A percentile compares a stretch with the other conserved stretches of the same genome.
Conservation (phyloP, 2,888 invertebrate species). For the Invenusta paracnida region DNA sequence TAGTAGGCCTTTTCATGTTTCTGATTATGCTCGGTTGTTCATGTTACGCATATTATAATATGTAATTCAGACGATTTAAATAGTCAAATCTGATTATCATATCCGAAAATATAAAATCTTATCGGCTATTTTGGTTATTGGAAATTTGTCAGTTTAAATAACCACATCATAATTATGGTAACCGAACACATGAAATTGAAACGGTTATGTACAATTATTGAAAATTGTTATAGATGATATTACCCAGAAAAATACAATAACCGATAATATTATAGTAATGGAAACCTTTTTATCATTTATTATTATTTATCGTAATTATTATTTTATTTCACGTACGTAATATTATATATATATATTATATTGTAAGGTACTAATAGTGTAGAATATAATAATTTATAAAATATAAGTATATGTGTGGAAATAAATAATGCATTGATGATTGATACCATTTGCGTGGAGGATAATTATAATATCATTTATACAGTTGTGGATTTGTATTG, state of each 20-base stretch:
- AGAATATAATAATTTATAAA: not conserved
- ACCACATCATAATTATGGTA: not conserved
- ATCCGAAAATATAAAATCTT: not conserved
- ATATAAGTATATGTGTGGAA: not conserved
- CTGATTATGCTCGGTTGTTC: not conserved
- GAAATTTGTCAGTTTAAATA: not conserved
- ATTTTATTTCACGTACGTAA: not conserved
- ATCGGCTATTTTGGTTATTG: not conserved
- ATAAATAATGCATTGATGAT: too few relatives aligned
- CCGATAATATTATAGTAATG: not conserved
- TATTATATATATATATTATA: too few relatives aligned
- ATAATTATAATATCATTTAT: not conserved
- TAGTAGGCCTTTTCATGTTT: not conserved
- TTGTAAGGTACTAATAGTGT: too few relatives aligned
- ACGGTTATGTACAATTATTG: not conserved
- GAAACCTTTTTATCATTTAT: not conserved
- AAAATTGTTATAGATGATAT: not conserved
- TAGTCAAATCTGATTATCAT: not conserved
- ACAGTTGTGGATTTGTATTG: not conserved
- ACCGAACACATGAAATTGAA: not conserved
- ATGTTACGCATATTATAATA: too few relatives aligned
- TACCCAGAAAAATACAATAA: not conserved
- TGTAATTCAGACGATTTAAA: not conserved
- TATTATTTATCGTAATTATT: too few relatives aligned
- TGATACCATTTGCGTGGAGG: too few relatives aligned